Conservation (phyloP, 1,140 invertebrate genomes). For the Macrostomum lignano region DNA sequence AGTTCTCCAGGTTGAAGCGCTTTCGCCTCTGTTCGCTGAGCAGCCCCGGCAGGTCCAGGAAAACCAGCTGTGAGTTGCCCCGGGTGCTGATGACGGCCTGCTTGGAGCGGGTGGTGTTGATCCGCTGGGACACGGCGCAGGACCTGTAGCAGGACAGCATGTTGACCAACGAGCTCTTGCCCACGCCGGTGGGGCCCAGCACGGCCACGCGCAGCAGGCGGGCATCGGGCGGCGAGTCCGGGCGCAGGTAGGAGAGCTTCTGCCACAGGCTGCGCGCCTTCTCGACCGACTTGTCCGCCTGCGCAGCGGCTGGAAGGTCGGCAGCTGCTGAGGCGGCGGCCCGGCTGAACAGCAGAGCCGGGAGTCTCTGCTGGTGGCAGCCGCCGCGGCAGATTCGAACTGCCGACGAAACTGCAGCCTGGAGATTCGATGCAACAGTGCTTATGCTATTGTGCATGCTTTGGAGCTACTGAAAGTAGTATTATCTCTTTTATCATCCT, state of each 20-base stretch:
- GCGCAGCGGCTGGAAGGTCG: no score
- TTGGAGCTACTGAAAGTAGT: no score
- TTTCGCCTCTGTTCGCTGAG: background rate
- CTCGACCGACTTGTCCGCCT: no score
- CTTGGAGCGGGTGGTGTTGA: constrained; percentile 53
- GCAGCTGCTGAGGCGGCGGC: no score
- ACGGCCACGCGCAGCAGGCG: constrained; percentile 48
- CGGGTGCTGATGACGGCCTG: constrained; percentile 41
- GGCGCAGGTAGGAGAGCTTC: constrained; percentile 5
- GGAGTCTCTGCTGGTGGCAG: no score
- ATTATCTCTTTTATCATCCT: no score
- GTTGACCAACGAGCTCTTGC: constrained; percentile 77
- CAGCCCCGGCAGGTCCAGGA: constrained; percentile 1
- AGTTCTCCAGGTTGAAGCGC: constrained; percentile 26
- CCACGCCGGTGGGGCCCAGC: constrained; percentile 59
- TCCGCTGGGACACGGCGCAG: constrained; percentile 46
- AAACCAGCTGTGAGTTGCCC: constrained; percentile 47
- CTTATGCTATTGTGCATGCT: no score
- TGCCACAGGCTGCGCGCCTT: no score
- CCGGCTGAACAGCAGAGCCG: no score
- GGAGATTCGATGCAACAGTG: no score
- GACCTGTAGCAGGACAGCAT: constrained; percentile 46
- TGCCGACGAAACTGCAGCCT: no score
- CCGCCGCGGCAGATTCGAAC: no score
- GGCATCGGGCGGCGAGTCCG: constrained; percentile 20